Evolutionary conservation across 2,113 vertebrate genomes (phyloP).

Genomic region (Chitala chitala): DNA sequence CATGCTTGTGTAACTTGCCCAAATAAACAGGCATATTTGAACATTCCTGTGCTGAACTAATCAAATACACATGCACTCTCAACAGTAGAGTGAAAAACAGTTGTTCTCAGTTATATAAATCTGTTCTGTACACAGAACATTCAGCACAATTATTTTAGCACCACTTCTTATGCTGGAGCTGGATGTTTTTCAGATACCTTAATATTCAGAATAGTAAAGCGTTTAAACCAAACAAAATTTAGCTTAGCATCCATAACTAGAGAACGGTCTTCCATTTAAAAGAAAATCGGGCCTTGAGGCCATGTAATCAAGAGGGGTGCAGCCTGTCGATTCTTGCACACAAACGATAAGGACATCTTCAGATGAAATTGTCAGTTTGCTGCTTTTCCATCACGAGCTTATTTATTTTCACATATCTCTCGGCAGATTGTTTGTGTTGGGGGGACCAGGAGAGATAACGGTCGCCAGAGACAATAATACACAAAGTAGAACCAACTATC

Average conservation of each 20-base stretch:
- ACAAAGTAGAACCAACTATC: neutral
- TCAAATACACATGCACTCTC: neutral
- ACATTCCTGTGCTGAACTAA: neutral
- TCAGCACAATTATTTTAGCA: neutral
- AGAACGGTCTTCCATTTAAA: neutral
- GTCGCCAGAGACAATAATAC: conserved; percentile 22
- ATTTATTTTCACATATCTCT: conserved; percentile 23
- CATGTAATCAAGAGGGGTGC: conserved; percentile 1
- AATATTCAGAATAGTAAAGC: neutral
- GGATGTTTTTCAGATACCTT: neutral
- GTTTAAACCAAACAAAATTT: neutral
- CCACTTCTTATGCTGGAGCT: neutral
- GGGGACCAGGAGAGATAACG: conserved; percentile 13
- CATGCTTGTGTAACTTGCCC: neutral
- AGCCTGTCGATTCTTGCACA: neutral
- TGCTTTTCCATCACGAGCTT: neutral
- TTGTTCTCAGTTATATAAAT: no score
- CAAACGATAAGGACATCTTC: conserved; percentile 17
- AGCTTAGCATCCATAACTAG: neutral
- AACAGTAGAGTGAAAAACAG: neutral
- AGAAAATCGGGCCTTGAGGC: conserved; percentile 21
- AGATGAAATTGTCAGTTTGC: conserved; percentile 15
- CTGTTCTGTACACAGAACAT: neutral
- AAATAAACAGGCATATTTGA: neutral
- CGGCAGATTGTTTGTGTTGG: conserved; percentile 23